A percentile compares a stretch with the other conserved stretches of the same genome.
These are phyloP conservation scores for Melinaea marsaeus DNA, from an alignment of 2,888 invertebrate species.

Conservation along the genomic window DNA sequence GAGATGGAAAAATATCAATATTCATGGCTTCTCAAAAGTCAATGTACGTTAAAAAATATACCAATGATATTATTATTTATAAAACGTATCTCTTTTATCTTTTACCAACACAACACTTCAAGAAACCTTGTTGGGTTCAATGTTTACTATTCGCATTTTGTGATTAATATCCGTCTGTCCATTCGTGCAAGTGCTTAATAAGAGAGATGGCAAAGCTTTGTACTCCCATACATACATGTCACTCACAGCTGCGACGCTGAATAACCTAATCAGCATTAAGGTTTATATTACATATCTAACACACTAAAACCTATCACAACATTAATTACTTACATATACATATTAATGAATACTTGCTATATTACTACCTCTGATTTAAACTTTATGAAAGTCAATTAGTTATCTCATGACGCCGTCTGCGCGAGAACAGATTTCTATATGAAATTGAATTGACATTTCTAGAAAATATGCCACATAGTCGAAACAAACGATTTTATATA, in stretches of 20 bases:
- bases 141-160: conserved; percentile 1
- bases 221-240: background rate
- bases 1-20: background rate
- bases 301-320: too few relatives aligned
- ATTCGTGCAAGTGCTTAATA: background rate
- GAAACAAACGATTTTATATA: too few relatives aligned
- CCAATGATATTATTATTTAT: background rate
- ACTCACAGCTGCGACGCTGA: background rate
- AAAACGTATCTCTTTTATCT: background rate
- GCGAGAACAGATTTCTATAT: too few relatives aligned
- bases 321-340: too few relatives aligned
- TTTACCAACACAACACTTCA: background rate
- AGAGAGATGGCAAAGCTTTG: conserved; percentile 3
- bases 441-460: too few relatives aligned
- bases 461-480: too few relatives aligned
- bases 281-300: background rate
- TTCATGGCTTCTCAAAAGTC: background rate
- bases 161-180: background rate
- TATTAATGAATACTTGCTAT: background rate
- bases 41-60: background rate
- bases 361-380: too few relatives aligned
- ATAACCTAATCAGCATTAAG: conserved; percentile 1
- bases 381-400: too few relatives aligned
- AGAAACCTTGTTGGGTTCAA: background rate
- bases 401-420: too few relatives aligned